phyloP scores from a whole-genome alignment of 2,113 vertebrate genomes.

The Corydoras sp. region DNA sequence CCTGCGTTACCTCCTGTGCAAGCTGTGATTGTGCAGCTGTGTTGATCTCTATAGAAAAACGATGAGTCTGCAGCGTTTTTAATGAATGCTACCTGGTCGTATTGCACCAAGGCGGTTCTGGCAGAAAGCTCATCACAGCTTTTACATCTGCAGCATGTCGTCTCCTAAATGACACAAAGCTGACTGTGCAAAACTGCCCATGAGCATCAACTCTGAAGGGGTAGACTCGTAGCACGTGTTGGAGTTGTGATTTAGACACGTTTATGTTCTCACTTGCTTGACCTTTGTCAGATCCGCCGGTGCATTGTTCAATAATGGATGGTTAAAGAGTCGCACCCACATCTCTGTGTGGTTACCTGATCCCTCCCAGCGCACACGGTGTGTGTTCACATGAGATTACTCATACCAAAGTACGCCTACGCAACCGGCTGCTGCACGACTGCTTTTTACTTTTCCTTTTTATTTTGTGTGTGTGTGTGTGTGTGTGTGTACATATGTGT shows the following conservation, averaged over 20 bases:
- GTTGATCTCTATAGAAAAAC: no score
- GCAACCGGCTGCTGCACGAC: constrained; percentile 53
- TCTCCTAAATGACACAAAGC: no score
- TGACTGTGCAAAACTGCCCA: no score
- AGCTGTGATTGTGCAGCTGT: no score
- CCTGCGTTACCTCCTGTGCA: no score
- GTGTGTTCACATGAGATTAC: constrained; percentile 63
- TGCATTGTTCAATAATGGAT: constrained; percentile 35
- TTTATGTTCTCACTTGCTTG: constrained; percentile 28
- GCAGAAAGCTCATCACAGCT: no score
- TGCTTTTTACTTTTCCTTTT: constrained; percentile 43
- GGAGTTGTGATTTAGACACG: constrained; percentile 8
- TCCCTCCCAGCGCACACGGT: constrained; percentile 54
- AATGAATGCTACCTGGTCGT: no score
- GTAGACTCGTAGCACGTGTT: no score
- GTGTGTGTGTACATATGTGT: constrained; percentile 2
- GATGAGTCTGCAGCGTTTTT: no score
- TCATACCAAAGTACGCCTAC: constrained; percentile 74
- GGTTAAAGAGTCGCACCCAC: constrained; percentile 43
- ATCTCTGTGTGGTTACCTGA: constrained; percentile 41
- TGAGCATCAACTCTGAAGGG: no score
- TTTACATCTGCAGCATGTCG: no score
- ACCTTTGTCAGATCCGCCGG: constrained; percentile 40
- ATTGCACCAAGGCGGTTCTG: no score
- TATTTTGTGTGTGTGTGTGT: constrained; percentile 15